phyloP scores from a whole-genome alignment of 2,113 vertebrate genomes.

The Cyprinodon brontotheroides region DNA sequence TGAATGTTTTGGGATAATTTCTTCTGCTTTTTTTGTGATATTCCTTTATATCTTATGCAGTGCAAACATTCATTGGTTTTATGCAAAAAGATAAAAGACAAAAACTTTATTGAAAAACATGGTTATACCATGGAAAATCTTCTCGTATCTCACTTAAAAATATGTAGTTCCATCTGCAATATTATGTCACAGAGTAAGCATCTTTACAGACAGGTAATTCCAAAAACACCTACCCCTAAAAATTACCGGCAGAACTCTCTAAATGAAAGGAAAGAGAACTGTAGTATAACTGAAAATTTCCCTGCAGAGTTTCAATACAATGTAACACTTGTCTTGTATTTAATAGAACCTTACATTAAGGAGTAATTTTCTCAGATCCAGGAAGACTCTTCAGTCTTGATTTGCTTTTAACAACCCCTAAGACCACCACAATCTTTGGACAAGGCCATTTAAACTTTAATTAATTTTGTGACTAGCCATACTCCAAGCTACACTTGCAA shows the following conservation, averaged over 20 bases:
- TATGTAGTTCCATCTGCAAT: no score
- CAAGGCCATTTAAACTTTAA: slow-evolving; percentile 77
- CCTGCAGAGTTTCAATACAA: slow-evolving; percentile 71
- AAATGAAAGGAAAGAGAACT: slow-evolving; percentile 57
- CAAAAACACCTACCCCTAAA: slow-evolving; percentile 17
- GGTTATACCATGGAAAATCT: background rate
- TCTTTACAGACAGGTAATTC: background rate
- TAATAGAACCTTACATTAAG: slow-evolving; percentile 78
- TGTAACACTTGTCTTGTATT: slow-evolving; percentile 67
- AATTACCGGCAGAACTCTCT: slow-evolving; percentile 30
- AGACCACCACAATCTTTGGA: slow-evolving; percentile 75
- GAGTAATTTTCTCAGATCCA: slow-evolving; percentile 75
- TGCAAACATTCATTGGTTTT: background rate
- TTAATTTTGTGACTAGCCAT: slow-evolving; percentile 79
- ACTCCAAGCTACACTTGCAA: slow-evolving; percentile 59
- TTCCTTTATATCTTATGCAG: background rate
- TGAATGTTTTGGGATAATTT: background rate
- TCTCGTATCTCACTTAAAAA: background rate
- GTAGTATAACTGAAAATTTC: slow-evolving; percentile 77
- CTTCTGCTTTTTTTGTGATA: background rate
- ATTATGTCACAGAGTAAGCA: slow-evolving; percentile 3
- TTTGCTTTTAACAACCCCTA: slow-evolving; percentile 77
- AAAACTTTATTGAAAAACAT: background rate
- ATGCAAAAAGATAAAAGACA: background rate
- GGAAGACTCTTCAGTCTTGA: slow-evolving; percentile 70